Conservation (phyloP, 2,888 invertebrate genomes). For the Pterostichus niger region DNA sequence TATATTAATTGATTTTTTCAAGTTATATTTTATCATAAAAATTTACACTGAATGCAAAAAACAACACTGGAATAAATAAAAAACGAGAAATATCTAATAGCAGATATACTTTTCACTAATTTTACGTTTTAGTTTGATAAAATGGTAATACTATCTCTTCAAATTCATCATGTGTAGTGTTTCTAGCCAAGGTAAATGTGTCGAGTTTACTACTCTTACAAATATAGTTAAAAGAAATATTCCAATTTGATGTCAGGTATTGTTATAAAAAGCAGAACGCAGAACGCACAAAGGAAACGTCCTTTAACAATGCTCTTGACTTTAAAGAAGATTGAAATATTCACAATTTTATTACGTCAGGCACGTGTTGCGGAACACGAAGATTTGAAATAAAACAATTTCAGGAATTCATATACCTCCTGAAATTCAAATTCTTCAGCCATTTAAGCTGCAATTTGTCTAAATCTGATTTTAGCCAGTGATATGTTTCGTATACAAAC, state of each 20-base stretch:
- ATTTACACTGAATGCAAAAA: too few relatives aligned
- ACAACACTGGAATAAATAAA: too few relatives aligned
- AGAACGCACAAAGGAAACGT: slow-evolving; percentile 6
- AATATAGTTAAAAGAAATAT: slow-evolving; percentile 24
- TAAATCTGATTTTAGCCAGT: background rate
- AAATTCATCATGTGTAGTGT: too few relatives aligned
- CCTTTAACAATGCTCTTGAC: slow-evolving; percentile 16
- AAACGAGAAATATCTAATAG: too few relatives aligned
- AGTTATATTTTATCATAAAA: too few relatives aligned
- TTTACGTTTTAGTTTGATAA: too few relatives aligned
- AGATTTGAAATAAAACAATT: slow-evolving; percentile 9
- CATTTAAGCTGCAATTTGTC: background rate
- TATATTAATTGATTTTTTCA: too few relatives aligned
- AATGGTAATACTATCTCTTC: too few relatives aligned
- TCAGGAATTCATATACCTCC: slow-evolving; percentile 11
- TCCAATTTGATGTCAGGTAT: slow-evolving; percentile 27
- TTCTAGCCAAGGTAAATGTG: background rate
- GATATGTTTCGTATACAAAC: too few relatives aligned
- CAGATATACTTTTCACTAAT: too few relatives aligned
- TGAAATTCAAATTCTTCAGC: background rate
- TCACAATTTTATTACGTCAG: slow-evolving; percentile 46
- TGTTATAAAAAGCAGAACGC: background rate
- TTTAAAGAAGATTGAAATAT: slow-evolving; percentile 42
- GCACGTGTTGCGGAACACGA: slow-evolving; percentile 8
- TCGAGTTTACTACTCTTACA: slow-evolving; percentile 8